phyloP scores from a whole-genome alignment of 2,797 vertebrate genomes.

The Rhinichthys osculus region DNA sequence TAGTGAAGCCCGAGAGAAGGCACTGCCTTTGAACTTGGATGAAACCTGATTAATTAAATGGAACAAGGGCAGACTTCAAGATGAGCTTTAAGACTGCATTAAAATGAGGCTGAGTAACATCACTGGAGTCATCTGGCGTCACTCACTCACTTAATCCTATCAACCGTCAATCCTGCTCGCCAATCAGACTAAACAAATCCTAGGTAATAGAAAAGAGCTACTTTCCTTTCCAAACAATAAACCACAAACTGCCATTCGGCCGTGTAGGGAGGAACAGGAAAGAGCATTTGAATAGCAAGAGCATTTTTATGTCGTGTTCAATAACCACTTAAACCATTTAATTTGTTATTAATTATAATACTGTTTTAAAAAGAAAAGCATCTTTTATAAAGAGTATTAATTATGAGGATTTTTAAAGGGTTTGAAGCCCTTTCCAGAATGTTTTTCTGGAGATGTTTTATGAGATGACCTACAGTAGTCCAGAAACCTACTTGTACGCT shows the following conservation, averaged over 20 bases:
- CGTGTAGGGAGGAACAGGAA: not conserved
- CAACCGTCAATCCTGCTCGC: constrained; percentile 48
- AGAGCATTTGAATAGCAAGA: constrained; percentile 14
- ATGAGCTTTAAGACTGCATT: constrained; percentile 50
- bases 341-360: not conserved
- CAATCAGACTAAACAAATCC: constrained; percentile 47
- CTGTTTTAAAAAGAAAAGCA: not conserved
- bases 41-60: constrained; percentile 5
- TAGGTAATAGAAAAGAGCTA: constrained; percentile 42
- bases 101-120: constrained; percentile 55
- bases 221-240: constrained; percentile 35
- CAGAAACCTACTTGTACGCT: not conserved
- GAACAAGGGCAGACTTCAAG: constrained; percentile 16
- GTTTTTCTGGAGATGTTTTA: not conserved
- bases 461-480: constrained; percentile 10
- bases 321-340: not conserved
- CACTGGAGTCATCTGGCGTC: constrained; percentile 50
- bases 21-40: not conserved
- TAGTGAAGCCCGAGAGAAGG: not conserved
- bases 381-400: not conserved
- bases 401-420: not conserved
- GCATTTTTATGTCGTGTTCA: not conserved
- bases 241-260: not conserved
- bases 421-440: not conserved
- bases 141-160: constrained; percentile 53